Evolutionary conservation across 2,797 vertebrate species (phyloP).

Genomic region (Thaleichthys pacificus): DNA sequence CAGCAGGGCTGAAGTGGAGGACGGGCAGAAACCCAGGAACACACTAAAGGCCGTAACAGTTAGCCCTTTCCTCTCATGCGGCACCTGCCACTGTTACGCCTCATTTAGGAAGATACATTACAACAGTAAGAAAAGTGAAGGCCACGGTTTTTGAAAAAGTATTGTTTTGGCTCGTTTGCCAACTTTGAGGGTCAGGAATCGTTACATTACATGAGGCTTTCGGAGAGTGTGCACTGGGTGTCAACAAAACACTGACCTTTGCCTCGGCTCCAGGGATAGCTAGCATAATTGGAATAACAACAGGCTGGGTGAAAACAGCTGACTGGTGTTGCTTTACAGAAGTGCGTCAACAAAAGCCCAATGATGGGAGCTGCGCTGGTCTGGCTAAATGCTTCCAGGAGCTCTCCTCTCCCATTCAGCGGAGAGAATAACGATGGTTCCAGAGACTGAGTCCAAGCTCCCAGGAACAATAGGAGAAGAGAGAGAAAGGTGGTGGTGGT

Average conservation of each 20-base stretch:
- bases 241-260: conserved; percentile 55
- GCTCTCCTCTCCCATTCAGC: conserved; percentile 54
- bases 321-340: conserved; percentile 51
- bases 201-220: conserved; percentile 31
- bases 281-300: conserved; percentile 53
- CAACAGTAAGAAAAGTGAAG: conserved; percentile 23
- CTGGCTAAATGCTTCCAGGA: conserved; percentile 14
- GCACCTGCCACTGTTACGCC: neutral
- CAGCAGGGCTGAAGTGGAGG: conserved; percentile 14
- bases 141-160: neutral
- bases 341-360: conserved; percentile 45
- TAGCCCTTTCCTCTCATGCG: conserved; percentile 28
- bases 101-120: conserved; percentile 18
- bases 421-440: conserved; percentile 57
- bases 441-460: conserved; percentile 51
- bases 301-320: conserved; percentile 40
- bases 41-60: conserved; percentile 12
- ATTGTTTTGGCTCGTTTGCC: neutral
- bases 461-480: conserved; percentile 38
- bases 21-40: conserved; percentile 6
- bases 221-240: conserved; percentile 2
- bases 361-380: conserved; percentile 28
- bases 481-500: conserved; percentile 19
- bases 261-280: conserved; percentile 43
- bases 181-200: conserved; percentile 15